A percentile compares a stretch with the other conserved stretches of the same genome.
phyloP scores from a whole-genome alignment of 2,888 invertebrate species.

The Lymantria monacha region DNA sequence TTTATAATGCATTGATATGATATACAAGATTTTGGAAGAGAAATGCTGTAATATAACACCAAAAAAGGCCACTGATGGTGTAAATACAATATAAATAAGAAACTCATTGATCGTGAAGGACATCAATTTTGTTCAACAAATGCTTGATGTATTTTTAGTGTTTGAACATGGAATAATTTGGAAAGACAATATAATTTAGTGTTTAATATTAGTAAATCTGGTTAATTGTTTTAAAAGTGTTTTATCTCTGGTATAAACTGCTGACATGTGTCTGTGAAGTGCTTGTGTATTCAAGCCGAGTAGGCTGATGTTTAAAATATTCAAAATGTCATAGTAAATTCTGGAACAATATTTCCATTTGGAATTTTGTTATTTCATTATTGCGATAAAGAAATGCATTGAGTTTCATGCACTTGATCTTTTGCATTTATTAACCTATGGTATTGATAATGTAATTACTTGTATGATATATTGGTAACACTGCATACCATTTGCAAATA shows the following conservation, averaged over 20 bases:
- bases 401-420: constrained; percentile 81
- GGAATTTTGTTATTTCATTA: constrained; percentile 60
- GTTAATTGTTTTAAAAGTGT: constrained; percentile 80
- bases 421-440: constrained; percentile 83
- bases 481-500: constrained; percentile 77
- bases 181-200: constrained; percentile 83
- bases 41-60: constrained; percentile 61
- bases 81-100: constrained; percentile 53
- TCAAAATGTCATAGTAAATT: constrained; percentile 59
- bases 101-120: constrained; percentile 49
- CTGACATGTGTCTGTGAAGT: constrained; percentile 63
- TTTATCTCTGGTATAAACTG: constrained; percentile 74
- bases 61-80: constrained; percentile 58
- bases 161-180: constrained; percentile 68
- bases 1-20: constrained; percentile 74
- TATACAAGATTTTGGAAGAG: constrained; percentile 75
- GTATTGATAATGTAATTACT: constrained; percentile 83
- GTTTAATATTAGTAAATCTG: constrained; percentile 80
- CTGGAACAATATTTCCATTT: constrained; percentile 54
- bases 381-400: constrained; percentile 60
- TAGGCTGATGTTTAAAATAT: constrained; percentile 56
- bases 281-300: constrained; percentile 57
- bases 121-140: constrained; percentile 57
- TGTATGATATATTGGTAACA: constrained; percentile 81
- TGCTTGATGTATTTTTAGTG: constrained; percentile 63